A percentile compares a stretch with the other conserved stretches of the same genome.
These are phyloP conservation scores for Perca schrenkii DNA, from an alignment of 2,113 vertebrate genomes.

Conservation along the genomic window DNA sequence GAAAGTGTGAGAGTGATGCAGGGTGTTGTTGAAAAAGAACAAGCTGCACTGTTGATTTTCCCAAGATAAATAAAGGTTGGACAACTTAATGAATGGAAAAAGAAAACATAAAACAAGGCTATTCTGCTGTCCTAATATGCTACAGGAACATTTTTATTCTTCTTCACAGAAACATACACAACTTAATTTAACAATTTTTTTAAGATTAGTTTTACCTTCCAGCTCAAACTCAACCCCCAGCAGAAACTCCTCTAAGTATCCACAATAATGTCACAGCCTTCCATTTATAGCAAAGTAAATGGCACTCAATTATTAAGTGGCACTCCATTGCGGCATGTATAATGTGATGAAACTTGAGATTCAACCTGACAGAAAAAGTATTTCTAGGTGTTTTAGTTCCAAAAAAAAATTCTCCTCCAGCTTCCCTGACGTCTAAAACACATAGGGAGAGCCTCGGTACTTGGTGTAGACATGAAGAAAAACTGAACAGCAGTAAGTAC, in stretches of 20 bases:
- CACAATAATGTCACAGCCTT: constrained; percentile 31
- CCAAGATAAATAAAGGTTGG: constrained; percentile 10
- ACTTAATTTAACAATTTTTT: neutral
- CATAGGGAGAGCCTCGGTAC: neutral
- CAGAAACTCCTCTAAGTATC: constrained; percentile 12
- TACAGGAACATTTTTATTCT: neutral
- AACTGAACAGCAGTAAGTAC: constrained; percentile 3
- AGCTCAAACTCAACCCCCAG: constrained; percentile 2
- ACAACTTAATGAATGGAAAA: neutral
- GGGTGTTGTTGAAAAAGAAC: constrained; percentile 9
- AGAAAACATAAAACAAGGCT: neutral
- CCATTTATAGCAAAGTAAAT: constrained; percentile 66
- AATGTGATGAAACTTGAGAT: constrained; percentile 45
- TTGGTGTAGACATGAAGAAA: neutral
- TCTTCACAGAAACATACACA: constrained; percentile 1
- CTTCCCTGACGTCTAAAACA: neutral
- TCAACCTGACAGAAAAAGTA: constrained; percentile 47
- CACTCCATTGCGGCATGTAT: constrained; percentile 26
- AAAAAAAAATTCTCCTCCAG: neutral
- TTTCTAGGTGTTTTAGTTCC: constrained; percentile 41
- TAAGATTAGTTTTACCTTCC: constrained; percentile 23
- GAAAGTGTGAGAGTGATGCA: constrained; percentile 24
- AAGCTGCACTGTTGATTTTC: neutral
- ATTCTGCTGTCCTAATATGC: neutral
- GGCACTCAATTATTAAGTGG: constrained; percentile 65